Base-by-base conservation (phyloP, 2,888 invertebrate species). In the Orthosia cruda region DNA sequence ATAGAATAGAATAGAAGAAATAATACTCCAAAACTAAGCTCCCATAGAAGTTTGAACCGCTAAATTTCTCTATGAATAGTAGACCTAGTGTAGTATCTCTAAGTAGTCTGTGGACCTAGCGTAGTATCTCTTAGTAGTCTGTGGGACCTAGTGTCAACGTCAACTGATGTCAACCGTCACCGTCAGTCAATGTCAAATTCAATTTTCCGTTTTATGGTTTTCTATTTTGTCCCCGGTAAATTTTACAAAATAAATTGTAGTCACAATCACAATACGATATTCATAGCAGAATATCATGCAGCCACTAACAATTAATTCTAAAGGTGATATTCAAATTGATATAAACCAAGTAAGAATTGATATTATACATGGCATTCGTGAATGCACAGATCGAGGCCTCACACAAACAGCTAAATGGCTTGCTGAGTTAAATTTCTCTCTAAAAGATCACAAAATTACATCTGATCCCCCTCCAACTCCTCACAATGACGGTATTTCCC, bases 321-420 rank as follows among this genome's bases (percentile, higher is more conserved):
- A 95, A 91, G 91, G 91, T 72, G 96, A 96, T 86, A 91, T 96
- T 74, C 93, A 94, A 91, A 94, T 96, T 58, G 95, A 96, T 89
- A 81, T 96, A 79, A 93, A 92, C 74, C 95, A 96, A 93, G 95
- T 95, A n/a, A 92, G 95, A 74, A 89, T 93, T 82, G 96, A 96
- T 89, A 93, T 96, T 84, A 86, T 93, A 68, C 88, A 93, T 71
- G 96, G 96, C 80, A 95, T 96, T 71, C 92, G 91, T 61, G 98
- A 98, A 95, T 98, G 99, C 93, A 97, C 97, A 26, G 97, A 98
- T 89, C 97, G 99, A 70, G 98, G 99, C 52, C 95, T 99, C 66
- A 94, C 97, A 81, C 98, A 99, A 89, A 98, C 98, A 81, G 98
- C 98, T 26, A 99, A 99, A 97, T 99, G 99, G 99, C 96, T 99